phyloP scores from a whole-genome alignment of 2,888 invertebrate species.

The Mayetiola destructor region DNA sequence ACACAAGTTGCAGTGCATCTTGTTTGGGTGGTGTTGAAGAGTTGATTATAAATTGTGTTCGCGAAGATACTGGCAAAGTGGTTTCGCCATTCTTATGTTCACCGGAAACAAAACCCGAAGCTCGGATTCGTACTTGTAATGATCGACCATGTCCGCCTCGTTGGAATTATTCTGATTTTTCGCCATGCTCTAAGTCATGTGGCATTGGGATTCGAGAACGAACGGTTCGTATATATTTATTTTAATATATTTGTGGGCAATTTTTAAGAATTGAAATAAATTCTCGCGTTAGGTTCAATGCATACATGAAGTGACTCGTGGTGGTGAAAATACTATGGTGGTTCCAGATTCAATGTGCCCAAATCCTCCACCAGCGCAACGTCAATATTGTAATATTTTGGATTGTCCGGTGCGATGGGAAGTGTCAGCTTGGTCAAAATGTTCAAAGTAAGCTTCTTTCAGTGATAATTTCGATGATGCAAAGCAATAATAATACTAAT shows the following conservation, averaged over 20 bases:
- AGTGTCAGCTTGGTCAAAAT: conserved; percentile 76
- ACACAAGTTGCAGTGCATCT: conserved; percentile 85
- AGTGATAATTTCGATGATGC: neutral
- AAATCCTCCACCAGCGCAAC: conserved; percentile 74
- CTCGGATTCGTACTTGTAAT: conserved; percentile 78
- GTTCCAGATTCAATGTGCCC: conserved; percentile 88
- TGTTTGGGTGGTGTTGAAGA: conserved; percentile 84
- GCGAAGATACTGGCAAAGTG: conserved; percentile 73
- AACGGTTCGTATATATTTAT: conserved; percentile 59
- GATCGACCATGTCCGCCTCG: conserved; percentile 90
- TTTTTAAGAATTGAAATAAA: neutral
- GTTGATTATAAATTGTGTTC: conserved; percentile 72
- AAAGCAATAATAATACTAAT: neutral
- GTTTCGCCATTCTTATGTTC: conserved; percentile 80
- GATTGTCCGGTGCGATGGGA: conserved; percentile 90
- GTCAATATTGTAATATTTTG: conserved; percentile 81
- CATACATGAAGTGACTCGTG: conserved; percentile 57
- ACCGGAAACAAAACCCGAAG: conserved; percentile 75
- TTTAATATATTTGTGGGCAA: neutral
- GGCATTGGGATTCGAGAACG: conserved; percentile 87
- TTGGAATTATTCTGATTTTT: conserved; percentile 84
- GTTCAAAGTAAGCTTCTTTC: conserved; percentile 47
- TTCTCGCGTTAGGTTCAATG: conserved; percentile 26
- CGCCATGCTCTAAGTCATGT: conserved; percentile 81
- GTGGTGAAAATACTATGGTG: conserved; percentile 74